Conservation (phyloP, 2,888 invertebrate genomes). For the Eledone cirrhosa region DNA sequence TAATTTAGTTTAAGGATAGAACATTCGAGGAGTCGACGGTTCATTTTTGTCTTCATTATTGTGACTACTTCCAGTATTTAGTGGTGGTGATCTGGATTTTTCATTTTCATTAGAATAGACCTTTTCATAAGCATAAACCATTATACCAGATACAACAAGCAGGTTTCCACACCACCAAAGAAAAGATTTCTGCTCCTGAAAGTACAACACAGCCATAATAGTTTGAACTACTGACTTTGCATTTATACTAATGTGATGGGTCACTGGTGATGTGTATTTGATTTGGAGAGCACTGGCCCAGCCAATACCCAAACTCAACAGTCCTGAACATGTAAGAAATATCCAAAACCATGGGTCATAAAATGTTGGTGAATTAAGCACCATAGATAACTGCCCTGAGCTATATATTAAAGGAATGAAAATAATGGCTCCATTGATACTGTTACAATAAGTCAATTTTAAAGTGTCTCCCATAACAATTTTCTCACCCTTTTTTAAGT, state of each 20-base stretch:
- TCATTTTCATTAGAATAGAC: conserved; percentile 36
- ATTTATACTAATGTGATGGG: conserved; percentile 66
- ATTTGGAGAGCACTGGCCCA: conserved; percentile 65
- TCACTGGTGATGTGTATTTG: conserved; percentile 64
- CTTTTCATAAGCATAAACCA: conserved; percentile 56
- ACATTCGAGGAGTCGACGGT: conserved; percentile 23
- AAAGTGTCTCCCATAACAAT: conserved; percentile 55
- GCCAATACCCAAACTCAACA: conserved; percentile 59
- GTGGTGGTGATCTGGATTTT: not conserved
- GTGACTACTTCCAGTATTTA: not conserved
- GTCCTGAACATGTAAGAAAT: conserved; percentile 55
- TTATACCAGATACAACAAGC: conserved; percentile 61
- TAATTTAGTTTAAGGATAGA: not conserved
- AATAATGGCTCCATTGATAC: conserved; percentile 57
- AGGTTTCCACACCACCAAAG: conserved; percentile 65
- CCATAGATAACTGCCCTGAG: conserved; percentile 56
- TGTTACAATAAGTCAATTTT: conserved; percentile 61
- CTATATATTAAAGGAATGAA: conserved; percentile 58
- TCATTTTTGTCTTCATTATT: conserved; percentile 22
- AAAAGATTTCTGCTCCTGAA: conserved; percentile 55
- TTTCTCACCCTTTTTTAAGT: conserved; percentile 59
- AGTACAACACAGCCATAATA: conserved; percentile 61
- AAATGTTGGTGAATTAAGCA: conserved; percentile 42
- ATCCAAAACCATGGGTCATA: conserved; percentile 51
- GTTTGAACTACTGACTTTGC: conserved; percentile 65